Conservation (phyloP, 2,888 invertebrate genomes). For the Acronicta aceris region DNA sequence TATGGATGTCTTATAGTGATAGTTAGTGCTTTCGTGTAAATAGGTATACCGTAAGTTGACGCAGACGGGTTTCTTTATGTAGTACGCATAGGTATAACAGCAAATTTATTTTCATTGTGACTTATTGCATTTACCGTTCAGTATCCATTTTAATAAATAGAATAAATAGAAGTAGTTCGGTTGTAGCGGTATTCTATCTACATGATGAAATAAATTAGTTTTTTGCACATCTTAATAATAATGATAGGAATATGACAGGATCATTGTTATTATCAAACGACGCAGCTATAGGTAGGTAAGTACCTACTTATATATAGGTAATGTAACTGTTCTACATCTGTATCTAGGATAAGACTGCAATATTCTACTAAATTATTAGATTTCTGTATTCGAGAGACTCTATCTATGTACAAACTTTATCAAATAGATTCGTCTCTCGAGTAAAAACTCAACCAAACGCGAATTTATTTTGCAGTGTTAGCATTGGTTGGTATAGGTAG, state of each 20-base stretch:
- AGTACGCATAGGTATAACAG: conserved; percentile 55
- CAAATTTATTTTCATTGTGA: conserved; percentile 65
- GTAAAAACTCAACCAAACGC: not conserved
- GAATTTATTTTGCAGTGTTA: not conserved
- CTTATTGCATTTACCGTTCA: conserved; percentile 72
- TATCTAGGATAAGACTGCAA: not conserved
- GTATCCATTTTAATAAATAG: conserved; percentile 65
- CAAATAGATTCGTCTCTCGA: not conserved
- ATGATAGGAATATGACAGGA: not conserved
- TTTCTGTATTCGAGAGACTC: not conserved
- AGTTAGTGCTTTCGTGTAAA: conserved; percentile 51
- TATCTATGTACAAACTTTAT: not conserved
- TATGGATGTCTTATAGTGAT: conserved; percentile 28
- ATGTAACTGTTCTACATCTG: too few relatives aligned
- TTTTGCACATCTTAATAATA: conserved; percentile 9
- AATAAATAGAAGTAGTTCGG: conserved; percentile 61
- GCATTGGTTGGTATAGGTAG: not conserved
- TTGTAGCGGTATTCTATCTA: conserved; percentile 61
- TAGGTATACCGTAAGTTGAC: conserved; percentile 55
- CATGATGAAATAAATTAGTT: conserved; percentile 23
- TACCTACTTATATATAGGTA: too few relatives aligned
- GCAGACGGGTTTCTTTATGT: conserved; percentile 57
- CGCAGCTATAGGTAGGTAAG: too few relatives aligned
- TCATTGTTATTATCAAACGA: conserved; percentile 11
- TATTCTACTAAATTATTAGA: not conserved